Conservation (phyloP, 1,140 invertebrate species). For the Mya arenaria region DNA sequence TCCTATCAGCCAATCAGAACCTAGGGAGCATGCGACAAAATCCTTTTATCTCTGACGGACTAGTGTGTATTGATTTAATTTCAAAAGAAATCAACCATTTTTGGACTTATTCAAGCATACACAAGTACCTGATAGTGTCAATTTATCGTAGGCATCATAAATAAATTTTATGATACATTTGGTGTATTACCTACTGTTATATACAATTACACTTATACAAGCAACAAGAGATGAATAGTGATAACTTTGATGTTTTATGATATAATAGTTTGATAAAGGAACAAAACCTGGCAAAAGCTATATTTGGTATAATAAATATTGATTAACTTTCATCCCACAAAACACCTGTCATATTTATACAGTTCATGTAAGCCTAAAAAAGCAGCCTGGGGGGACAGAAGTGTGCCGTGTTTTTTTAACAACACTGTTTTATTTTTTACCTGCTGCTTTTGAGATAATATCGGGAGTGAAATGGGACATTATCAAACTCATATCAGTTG, state of each 20-base stretch:
- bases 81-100: conserved; percentile 35
- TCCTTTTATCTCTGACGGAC: conserved; percentile 39
- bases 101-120: neutral
- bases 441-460: conserved; percentile 28
- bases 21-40: conserved; percentile 12
- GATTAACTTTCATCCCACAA: neutral
- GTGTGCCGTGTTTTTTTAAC: conserved; percentile 36
- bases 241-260: neutral
- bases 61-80: conserved; percentile 53
- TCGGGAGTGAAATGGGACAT: conserved; percentile 9
- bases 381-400: conserved; percentile 29
- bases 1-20: conserved; percentile 29
- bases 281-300: neutral
- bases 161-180: neutral
- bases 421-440: no score
- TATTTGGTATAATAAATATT: neutral
- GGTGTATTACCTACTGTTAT: neutral
- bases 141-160: conserved; percentile 2
- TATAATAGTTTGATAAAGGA: neutral
- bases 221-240: neutral
- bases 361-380: neutral
- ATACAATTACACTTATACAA: neutral
- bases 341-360: neutral
- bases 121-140: neutral
- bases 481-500: conserved; percentile 28